phyloP scores from a whole-genome alignment of 2,797 vertebrate species.

The Sebastes nivosus region DNA sequence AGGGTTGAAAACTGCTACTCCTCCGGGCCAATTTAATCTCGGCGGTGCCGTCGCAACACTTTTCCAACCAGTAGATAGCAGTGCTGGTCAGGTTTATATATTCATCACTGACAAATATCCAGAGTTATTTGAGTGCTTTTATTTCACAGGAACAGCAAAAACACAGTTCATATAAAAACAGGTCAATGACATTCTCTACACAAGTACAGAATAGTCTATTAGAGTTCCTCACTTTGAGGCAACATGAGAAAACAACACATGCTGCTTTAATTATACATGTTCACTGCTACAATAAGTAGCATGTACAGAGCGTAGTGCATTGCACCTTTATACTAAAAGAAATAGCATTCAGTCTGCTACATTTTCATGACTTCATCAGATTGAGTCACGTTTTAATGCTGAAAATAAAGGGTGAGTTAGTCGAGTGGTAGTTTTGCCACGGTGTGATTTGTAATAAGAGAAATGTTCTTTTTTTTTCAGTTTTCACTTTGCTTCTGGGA shows the following conservation, averaged over 20 bases:
- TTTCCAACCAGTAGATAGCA: not conserved
- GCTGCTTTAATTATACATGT: constrained; percentile 59
- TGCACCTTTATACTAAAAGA: constrained; percentile 63
- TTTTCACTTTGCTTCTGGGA: constrained; percentile 2
- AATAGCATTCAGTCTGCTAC: constrained; percentile 34
- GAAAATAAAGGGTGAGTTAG: not conserved
- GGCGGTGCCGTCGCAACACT: not conserved
- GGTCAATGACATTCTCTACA: constrained; percentile 34
- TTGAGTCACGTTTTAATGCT: constrained; percentile 56
- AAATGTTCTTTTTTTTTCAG: not conserved
- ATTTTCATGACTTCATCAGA: constrained; percentile 8
- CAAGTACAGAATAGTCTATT: constrained; percentile 37
- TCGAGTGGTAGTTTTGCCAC: not conserved
- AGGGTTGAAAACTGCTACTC: too few species aligned
- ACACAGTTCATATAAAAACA: constrained; percentile 23
- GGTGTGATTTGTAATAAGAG: not conserved
- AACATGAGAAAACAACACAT: constrained; percentile 74
- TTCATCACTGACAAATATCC: not conserved
- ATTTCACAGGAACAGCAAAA: constrained; percentile 42
- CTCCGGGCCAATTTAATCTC: too few species aligned
- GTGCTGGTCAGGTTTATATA: not conserved
- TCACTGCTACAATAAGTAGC: constrained; percentile 58
- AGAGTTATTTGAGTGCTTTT: constrained; percentile 14
- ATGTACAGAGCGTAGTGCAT: constrained; percentile 60
- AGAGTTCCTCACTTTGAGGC: constrained; percentile 79